phyloP scores from a whole-genome alignment of 2,888 invertebrate genomes.

The Cylindroiulus punctatus region DNA sequence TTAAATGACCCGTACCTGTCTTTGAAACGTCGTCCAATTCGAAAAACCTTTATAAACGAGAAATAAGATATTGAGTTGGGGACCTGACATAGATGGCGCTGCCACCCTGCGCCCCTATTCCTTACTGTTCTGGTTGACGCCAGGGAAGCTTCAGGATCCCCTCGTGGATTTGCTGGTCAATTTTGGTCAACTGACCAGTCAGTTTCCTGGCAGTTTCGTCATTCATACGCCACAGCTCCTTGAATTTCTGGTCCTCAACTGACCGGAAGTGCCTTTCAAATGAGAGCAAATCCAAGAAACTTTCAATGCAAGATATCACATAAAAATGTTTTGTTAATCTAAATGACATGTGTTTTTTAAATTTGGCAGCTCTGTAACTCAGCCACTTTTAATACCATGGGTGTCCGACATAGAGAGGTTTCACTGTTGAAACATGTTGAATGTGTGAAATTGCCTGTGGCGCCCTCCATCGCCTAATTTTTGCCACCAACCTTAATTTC shows the following conservation, averaged over 20 bases:
- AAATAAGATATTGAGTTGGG: background rate
- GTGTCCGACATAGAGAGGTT: no score
- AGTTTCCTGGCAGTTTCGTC: slow-evolving; percentile 46
- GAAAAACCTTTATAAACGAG: background rate
- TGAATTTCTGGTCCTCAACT: slow-evolving; percentile 48
- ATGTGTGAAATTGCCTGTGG: background rate
- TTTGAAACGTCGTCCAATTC: background rate
- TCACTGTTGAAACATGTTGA: background rate
- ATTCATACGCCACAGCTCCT: slow-evolving; percentile 52
- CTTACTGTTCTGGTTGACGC: slow-evolving; percentile 39
- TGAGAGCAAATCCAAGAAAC: background rate
- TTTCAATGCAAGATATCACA: no score
- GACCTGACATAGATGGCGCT: background rate
- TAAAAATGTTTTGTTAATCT: no score
- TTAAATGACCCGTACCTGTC: background rate
- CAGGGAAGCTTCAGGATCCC: slow-evolving; percentile 4
- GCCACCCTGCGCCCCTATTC: background rate
- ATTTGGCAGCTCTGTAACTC: no score
- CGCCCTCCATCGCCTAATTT: background rate
- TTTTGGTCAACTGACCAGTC: background rate
- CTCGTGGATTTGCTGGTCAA: slow-evolving; percentile 47
- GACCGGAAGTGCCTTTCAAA: slow-evolving; percentile 35
- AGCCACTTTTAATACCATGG: no score
- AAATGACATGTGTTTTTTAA: no score
- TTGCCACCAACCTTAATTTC: slow-evolving; percentile 9